phyloP scores from a whole-genome alignment of 2,113 vertebrate genomes.

The Gobio gobio region DNA sequence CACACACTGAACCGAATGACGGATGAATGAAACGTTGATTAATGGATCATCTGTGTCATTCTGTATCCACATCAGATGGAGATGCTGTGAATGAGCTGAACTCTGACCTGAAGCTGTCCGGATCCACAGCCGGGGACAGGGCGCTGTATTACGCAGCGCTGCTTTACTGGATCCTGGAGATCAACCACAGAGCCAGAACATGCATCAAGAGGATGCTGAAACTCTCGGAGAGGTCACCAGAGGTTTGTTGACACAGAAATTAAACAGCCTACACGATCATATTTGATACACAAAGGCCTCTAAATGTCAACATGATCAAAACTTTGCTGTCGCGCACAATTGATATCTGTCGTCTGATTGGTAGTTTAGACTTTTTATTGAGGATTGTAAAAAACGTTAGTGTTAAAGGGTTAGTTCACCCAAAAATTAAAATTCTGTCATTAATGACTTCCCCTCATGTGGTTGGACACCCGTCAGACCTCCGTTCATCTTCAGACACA shows the following conservation, averaged over 20 bases:
- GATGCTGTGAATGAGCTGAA: slow-evolving; percentile 68
- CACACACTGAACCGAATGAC: neutral
- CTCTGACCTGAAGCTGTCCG: slow-evolving; percentile 64
- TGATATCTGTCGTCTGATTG: too few species aligned
- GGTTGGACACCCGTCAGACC: too few species aligned
- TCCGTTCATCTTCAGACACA: too few species aligned
- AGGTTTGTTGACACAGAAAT: slow-evolving; percentile 52
- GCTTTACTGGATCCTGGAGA: slow-evolving; percentile 70
- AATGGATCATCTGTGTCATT: neutral
- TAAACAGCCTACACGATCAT: neutral
- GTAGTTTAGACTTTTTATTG: too few species aligned
- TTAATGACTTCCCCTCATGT: too few species aligned
- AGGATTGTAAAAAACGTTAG: too few species aligned
- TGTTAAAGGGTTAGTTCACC: too few species aligned
- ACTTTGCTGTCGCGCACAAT: neutral
- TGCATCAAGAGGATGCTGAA: slow-evolving; percentile 71
- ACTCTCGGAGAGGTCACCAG: slow-evolving; percentile 56
- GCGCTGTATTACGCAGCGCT: slow-evolving; percentile 67
- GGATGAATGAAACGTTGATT: neutral
- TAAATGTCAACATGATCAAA: neutral
- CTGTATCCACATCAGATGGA: slow-evolving; percentile 49
- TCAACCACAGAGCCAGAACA: slow-evolving; percentile 66
- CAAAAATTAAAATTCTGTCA: too few species aligned
- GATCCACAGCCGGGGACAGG: slow-evolving; percentile 46
- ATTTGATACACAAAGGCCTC: neutral